phyloP scores from a whole-genome alignment of 2,888 invertebrate genomes.

The Metacarcinus magister region DNA sequence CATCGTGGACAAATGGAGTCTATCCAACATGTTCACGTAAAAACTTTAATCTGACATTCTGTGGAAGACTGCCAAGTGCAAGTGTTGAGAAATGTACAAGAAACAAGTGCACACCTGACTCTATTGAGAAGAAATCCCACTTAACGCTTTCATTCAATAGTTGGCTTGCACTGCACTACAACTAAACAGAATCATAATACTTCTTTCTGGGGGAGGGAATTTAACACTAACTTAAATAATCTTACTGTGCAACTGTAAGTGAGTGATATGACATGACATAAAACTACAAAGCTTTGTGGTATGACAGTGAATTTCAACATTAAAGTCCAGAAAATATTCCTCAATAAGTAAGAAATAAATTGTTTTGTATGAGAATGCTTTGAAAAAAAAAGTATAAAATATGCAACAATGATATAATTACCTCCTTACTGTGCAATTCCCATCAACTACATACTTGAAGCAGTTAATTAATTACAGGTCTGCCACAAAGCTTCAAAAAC shows the following conservation, averaged over 20 bases:
- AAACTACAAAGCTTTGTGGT: conserved; percentile 36
- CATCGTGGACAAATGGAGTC: background rate
- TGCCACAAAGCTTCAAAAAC: conserved; percentile 10
- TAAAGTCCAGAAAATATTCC: background rate
- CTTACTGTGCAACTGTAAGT: background rate
- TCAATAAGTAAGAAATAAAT: background rate
- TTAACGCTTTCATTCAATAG: background rate
- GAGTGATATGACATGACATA: background rate
- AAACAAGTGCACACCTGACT: conserved; percentile 3
- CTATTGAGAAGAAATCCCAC: background rate
- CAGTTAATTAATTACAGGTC: background rate
- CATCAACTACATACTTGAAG: conserved; percentile 7
- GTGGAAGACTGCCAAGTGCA: conserved; percentile 43
- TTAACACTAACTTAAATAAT: background rate
- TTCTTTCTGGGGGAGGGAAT: background rate
- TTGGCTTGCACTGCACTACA: background rate
- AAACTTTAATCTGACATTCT: conserved; percentile 35
- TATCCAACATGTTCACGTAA: background rate
- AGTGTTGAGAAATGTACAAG: conserved; percentile 13
- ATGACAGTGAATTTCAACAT: background rate
- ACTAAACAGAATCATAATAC: background rate
- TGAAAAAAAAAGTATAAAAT: background rate
- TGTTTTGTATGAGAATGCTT: background rate
- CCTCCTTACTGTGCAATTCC: conserved; percentile 26
- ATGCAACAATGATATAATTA: background rate